These are phyloP conservation scores for Conchocele bisecta DNA, from an alignment of 2,888 invertebrate genomes.

Conservation along the genomic window DNA sequence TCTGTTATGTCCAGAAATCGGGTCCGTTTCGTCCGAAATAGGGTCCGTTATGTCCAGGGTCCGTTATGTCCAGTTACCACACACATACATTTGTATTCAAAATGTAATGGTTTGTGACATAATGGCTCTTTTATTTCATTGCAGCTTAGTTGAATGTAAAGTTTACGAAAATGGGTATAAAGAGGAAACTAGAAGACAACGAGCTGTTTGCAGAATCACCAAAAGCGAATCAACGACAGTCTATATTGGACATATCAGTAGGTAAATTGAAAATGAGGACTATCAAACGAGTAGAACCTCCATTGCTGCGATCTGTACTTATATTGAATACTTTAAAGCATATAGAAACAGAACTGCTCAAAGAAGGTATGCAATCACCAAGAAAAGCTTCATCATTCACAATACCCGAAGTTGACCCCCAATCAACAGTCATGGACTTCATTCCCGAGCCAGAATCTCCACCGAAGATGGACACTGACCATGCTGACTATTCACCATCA, in stretches of 20 bases:
- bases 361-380: slow-evolving; percentile 82
- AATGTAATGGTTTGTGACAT: no score
- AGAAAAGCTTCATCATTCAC: slow-evolving; percentile 54
- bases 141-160: neutral
- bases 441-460: slow-evolving; percentile 51
- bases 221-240: slow-evolving; percentile 85
- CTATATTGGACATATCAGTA: slow-evolving; percentile 95
- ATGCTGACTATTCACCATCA: neutral
- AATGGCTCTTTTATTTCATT: no score
- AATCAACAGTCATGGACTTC: slow-evolving; percentile 61
- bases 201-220: slow-evolving; percentile 33
- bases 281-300: slow-evolving; percentile 88
- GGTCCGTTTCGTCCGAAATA: no score
- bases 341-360: slow-evolving; percentile 92
- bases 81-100: no score
- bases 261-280: slow-evolving; percentile 91
- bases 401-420: slow-evolving; percentile 59
- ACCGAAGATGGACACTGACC: slow-evolving; percentile 36
- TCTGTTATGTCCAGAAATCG: no score
- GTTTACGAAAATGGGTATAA: slow-evolving; percentile 62
- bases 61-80: no score
- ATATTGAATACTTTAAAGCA: slow-evolving; percentile 95
- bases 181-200: slow-evolving; percentile 62
- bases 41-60: no score
- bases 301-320: slow-evolving; percentile 93